These are phyloP conservation scores for Drosophila rufa DNA, from an alignment of 1,140 invertebrate genomes.

Conservation along the genomic window DNA sequence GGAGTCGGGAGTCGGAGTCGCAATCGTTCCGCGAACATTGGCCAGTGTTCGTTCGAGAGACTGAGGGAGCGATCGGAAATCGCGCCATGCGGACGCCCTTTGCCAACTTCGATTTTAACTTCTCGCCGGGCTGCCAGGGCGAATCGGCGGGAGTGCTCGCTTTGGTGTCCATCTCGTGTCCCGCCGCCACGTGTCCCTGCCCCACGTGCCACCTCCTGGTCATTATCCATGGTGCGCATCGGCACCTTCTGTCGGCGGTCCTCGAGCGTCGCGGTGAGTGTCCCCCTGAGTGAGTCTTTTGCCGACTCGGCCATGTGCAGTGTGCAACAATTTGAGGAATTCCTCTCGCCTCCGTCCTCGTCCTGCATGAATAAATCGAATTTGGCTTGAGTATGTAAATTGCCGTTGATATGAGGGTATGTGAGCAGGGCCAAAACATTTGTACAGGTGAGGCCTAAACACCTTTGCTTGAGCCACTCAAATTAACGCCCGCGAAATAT, in stretches of 20 bases:
- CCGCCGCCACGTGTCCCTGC: slow-evolving; percentile 7
- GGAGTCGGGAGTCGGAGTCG: slow-evolving; percentile 20
- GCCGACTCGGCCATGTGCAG: not conserved
- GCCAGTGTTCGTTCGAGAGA: slow-evolving; percentile 26
- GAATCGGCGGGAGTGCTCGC: slow-evolving; percentile 14
- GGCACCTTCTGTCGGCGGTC: slow-evolving; percentile 13
- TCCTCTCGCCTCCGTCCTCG: not conserved
- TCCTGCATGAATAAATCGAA: slow-evolving; percentile 45
- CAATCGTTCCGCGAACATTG: slow-evolving; percentile 26
- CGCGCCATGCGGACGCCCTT: slow-evolving; percentile 75
- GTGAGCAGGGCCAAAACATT: slow-evolving; percentile 12
- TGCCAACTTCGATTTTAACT: slow-evolving; percentile 77
- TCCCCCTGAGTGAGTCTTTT: not conserved
- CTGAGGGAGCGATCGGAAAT: slow-evolving; percentile 36
- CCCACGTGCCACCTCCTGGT: slow-evolving; percentile 31
- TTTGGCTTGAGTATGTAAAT: slow-evolving; percentile 36
- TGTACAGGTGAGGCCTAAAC: slow-evolving; percentile 9
- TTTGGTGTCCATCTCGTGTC: slow-evolving; percentile 33
- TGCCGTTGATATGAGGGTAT: slow-evolving; percentile 16
- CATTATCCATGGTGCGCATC: slow-evolving; percentile 31
- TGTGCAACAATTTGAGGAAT: slow-evolving; percentile 37
- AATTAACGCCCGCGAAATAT: slow-evolving; percentile 58
- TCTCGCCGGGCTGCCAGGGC: slow-evolving; percentile 65
- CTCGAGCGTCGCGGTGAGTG: slow-evolving; percentile 35
- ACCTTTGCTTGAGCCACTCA: slow-evolving; percentile 46